Conservation (phyloP, 2,113 vertebrate genomes). For the Cranoglanis bouderius region DNA sequence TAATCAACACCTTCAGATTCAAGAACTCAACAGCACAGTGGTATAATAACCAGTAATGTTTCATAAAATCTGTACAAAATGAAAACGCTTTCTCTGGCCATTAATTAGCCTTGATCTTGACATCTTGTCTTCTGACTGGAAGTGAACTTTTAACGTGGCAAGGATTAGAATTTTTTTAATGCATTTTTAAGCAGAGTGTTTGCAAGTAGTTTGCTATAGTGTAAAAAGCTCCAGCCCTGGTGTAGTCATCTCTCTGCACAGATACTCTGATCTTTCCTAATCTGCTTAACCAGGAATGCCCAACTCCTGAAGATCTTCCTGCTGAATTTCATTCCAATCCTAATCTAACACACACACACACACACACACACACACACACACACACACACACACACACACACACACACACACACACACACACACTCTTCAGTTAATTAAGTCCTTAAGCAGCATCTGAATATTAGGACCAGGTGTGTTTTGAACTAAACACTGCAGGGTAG, state of each 20-base stretch:
- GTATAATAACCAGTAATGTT: background rate
- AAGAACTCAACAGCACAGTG: background rate
- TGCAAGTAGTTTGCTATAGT: background rate
- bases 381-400: no score
- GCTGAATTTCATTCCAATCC: constrained; percentile 5
- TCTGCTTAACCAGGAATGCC: constrained; percentile 22
- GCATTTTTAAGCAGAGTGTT: background rate
- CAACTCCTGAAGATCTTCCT: background rate
- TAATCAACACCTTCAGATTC: background rate
- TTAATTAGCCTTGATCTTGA: background rate
- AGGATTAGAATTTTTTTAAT: background rate
- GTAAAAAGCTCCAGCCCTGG: background rate
- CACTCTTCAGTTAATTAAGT: background rate
- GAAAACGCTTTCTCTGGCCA: background rate
- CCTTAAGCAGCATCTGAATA: constrained; percentile 4
- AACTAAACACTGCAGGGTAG: constrained; percentile 23
- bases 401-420: background rate
- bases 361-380: background rate
- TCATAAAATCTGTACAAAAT: background rate
- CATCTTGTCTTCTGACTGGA: background rate
- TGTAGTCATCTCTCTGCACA: background rate
- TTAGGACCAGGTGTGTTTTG: constrained; percentile 31
- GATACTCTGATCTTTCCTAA: constrained; percentile 8
- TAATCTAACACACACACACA: constrained; percentile 1
- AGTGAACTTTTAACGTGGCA: background rate